These are phyloP conservation scores for Lamellibrachia satsuma DNA, from an alignment of 2,888 invertebrate genomes.

Conservation along the genomic window DNA sequence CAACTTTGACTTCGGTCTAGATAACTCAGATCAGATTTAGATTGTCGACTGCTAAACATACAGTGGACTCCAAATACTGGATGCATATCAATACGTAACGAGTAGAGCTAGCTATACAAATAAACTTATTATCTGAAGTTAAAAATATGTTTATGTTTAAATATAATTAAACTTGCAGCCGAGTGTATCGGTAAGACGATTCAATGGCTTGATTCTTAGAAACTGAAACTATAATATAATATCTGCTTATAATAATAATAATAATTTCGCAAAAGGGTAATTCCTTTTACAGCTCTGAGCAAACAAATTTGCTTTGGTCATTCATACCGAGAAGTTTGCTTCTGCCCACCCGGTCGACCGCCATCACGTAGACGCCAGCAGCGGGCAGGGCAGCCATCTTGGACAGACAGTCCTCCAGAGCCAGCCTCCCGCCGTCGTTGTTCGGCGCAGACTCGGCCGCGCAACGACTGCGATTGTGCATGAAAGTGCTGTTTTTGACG, in stretches of 20 bases:
- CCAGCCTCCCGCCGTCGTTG: slow-evolving; percentile 29
- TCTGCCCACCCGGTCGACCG: slow-evolving; percentile 36
- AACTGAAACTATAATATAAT: not conserved
- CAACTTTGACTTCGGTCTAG: no score
- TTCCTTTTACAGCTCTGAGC: not conserved
- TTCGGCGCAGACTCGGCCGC: slow-evolving; percentile 7
- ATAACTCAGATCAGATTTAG: no score
- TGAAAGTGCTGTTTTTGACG: not conserved
- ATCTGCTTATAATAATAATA: not conserved
- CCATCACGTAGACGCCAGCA: slow-evolving; percentile 29
- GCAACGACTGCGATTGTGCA: not conserved
- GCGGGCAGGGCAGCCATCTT: slow-evolving; percentile 36
- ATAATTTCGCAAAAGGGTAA: no score
- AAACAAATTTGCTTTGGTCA: not conserved
- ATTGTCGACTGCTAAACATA: no score
- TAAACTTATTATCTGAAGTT: not conserved
- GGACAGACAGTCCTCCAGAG: slow-evolving; percentile 33
- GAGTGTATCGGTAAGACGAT: not conserved
- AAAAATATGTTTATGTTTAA: not conserved
- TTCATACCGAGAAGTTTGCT: slow-evolving; percentile 34
- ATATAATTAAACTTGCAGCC: not conserved
- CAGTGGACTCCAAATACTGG: no score
- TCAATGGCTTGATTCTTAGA: not conserved
- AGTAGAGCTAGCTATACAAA: not conserved
- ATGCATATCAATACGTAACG: not conserved